phyloP scores from a whole-genome alignment of 1,140 invertebrate genomes.

The Zaprionus ghesquierei region DNA sequence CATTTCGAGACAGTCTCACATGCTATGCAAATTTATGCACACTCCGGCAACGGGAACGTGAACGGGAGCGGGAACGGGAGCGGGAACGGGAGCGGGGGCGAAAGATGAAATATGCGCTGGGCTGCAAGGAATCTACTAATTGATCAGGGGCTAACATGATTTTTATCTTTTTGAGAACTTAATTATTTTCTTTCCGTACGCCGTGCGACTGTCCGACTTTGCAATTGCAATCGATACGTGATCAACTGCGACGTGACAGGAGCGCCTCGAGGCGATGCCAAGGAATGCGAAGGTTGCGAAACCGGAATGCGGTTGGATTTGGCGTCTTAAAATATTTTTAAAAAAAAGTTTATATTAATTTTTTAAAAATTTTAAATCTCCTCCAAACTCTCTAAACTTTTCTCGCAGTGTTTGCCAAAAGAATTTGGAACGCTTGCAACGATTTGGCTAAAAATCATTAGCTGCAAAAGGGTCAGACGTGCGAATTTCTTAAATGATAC shows the following conservation, averaged over 20 bases:
- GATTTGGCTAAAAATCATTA: conserved; percentile 66
- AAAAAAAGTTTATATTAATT: not conserved
- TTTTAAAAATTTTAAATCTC: not conserved
- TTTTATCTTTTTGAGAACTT: conserved; percentile 82
- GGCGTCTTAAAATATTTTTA: no score
- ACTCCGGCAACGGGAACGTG: conserved; percentile 17
- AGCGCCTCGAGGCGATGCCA: conserved; percentile 42
- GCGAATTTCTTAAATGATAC: conserved; percentile 33
- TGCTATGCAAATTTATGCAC: conserved; percentile 79
- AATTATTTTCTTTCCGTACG: conserved; percentile 79
- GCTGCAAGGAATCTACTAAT: conserved; percentile 77
- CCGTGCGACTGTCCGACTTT: conserved; percentile 47
- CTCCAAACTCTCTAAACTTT: conserved; percentile 10
- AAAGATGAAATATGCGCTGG: conserved; percentile 76
- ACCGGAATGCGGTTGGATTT: not conserved
- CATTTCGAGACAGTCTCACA: conserved; percentile 74
- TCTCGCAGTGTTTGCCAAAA: conserved; percentile 62
- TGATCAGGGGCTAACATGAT: conserved; percentile 80
- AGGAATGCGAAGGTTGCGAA: conserved; percentile 58
- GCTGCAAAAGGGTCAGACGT: conserved; percentile 70
- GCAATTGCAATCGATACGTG: conserved; percentile 70
- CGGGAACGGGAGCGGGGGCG: conserved; percentile 2
- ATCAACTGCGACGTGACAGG: conserved; percentile 25
- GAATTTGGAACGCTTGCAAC: conserved; percentile 22
- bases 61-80: not conserved